A percentile compares a stretch with the other conserved stretches of the same genome.
Evolutionary conservation across 2,888 invertebrate species (phyloP).

Genomic region (Apotomis capreana): DNA sequence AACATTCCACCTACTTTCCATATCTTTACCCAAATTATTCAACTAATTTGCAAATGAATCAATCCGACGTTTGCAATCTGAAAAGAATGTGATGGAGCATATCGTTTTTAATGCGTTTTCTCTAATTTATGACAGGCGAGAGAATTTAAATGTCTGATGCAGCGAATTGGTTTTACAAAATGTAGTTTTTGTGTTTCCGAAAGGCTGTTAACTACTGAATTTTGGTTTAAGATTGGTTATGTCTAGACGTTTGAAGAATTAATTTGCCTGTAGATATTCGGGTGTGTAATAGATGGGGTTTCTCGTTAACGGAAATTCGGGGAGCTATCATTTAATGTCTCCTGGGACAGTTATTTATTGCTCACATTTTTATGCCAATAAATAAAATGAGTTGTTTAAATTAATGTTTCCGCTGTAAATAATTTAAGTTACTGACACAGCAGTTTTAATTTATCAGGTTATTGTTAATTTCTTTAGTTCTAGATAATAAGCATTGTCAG

Average conservation of each 20-base stretch:
- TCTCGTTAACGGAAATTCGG: slow-evolving; percentile 11
- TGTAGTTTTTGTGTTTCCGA: neutral
- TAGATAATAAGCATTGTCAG: too few relatives aligned
- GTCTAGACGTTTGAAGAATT: neutral
- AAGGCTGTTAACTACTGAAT: neutral
- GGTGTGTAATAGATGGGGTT: slow-evolving; percentile 6
- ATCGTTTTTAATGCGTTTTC: slow-evolving; percentile 1
- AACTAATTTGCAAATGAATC: slow-evolving; percentile 21
- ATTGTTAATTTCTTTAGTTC: too few relatives aligned
- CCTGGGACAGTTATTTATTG: slow-evolving; percentile 23
- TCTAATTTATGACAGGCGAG: slow-evolving; percentile 25
- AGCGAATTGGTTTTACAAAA: neutral
- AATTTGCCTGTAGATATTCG: neutral
- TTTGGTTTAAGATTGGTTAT: neutral
- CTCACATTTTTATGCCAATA: slow-evolving; percentile 7
- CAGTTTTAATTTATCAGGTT: neutral
- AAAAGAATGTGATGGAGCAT: slow-evolving; percentile 15
- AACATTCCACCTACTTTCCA: slow-evolving; percentile 23
- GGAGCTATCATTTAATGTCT: slow-evolving; percentile 9
- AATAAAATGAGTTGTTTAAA: slow-evolving; percentile 5
- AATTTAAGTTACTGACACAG: slow-evolving; percentile 2
- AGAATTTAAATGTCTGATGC: neutral
- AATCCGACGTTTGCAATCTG: slow-evolving; percentile 10
- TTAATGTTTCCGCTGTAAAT: slow-evolving; percentile 25
- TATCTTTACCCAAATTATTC: slow-evolving; percentile 19